phyloP scores from a whole-genome alignment of 64 coral and sea anemone species.

The Montipora capricornis region DNA sequence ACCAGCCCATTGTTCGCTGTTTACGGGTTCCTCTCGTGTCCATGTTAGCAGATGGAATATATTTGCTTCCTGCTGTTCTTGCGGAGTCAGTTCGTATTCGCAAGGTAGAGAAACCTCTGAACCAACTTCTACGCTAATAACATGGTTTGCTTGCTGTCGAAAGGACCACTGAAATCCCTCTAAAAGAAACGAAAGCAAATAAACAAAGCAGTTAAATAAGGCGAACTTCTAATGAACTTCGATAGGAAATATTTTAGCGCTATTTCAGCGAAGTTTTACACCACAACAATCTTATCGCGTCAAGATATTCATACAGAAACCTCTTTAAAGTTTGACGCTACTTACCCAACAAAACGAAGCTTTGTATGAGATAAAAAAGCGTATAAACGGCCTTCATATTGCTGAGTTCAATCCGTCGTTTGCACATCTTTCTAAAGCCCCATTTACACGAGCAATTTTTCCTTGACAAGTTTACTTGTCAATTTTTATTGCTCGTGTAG shows the following conservation, averaged over 20 bases:
- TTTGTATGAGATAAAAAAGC: not conserved
- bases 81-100: slow-evolving; percentile 4
- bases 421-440: not conserved
- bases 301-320: not conserved
- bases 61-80: slow-evolving; percentile 23
- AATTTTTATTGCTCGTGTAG: no score
- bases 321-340: not conserved
- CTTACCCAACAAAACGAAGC: slow-evolving; percentile 25
- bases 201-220: not conserved
- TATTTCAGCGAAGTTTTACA: not conserved
- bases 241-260: not conserved
- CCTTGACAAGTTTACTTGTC: no score
- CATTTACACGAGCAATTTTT: no score
- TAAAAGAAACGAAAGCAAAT: not conserved
- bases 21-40: slow-evolving; percentile 13
- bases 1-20: slow-evolving; percentile 14
- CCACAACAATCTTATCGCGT: not conserved
- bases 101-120: slow-evolving; percentile 29
- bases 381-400: not conserved
- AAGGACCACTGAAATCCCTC: slow-evolving; percentile 45
- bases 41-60: slow-evolving; percentile 40
- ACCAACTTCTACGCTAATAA: slow-evolving; percentile 4
- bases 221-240: not conserved
- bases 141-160: slow-evolving; percentile 31
- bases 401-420: not conserved